Base-by-base conservation (phyloP, 1,140 invertebrate species). In the Drosophila nigromelanica region DNA sequence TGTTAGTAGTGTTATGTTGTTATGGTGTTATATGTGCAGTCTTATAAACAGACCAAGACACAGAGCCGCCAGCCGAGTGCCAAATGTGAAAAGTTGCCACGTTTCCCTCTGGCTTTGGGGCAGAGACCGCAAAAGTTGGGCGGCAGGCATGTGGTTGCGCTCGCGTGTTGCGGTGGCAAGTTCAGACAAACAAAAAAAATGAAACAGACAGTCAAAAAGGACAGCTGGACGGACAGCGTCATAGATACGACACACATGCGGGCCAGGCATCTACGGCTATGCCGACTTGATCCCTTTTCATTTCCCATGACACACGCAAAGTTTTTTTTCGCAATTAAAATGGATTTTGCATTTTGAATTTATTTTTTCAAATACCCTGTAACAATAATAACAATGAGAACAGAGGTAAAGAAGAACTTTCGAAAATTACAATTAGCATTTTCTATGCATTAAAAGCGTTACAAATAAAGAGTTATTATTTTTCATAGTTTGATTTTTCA, bases 141-240 rank as follows among this genome's bases (percentile, higher is more conserved):
- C 12, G 14, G 59, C 37, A 39, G 47, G 33, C 33, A 62, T 62
- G 66, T 62, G 59, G 50, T 63, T 55, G 76, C 35, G 80, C 42
- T 86, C 79, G 82, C 82, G 82, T 86, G 82, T 87, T 87, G 83
- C 82, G 72, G 83, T 82, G 60, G 82, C 82, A 86, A 87, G 82
- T 86, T 86, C 83, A 82, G 76, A 61, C 74, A 81, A 52, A 67
- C 56, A 82, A 40, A 33, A 70, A 58, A 37, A 55, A 39, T 50
- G 15, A 30, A 30, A 18, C 30, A 60, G 47, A 51, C 55, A 63
- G 37, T 27, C 27, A 27, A 1, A 27, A 27, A 27, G 27, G 27
- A 30, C 27, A 58, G 1, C 24, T 14, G n/a, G 62, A 67, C 30
- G 55, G 58, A 55, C 59, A 35, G 15, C 55, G 63, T 68, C 70